Evolutionary conservation across 2,797 vertebrate genomes (phyloP).

Genomic region (Mus caroli): DNA sequence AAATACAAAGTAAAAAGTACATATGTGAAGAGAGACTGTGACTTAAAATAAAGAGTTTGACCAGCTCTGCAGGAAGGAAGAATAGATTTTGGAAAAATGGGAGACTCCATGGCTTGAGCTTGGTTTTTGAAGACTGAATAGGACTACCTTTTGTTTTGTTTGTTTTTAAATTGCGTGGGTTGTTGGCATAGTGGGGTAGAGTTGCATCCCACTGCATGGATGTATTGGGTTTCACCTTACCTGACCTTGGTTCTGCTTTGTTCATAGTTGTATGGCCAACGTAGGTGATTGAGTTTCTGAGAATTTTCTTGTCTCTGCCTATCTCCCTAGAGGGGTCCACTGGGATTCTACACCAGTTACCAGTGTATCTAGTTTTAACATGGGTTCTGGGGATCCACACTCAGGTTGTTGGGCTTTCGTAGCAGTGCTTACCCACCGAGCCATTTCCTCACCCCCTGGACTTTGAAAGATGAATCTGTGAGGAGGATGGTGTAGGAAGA

Average conservation of each 20-base stretch:
- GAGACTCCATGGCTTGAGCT: constrained; percentile 28
- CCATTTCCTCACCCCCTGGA: not conserved
- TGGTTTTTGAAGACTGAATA: not conserved
- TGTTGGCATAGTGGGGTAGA: not conserved
- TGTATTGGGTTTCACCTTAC: not conserved
- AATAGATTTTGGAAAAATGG: constrained; percentile 14
- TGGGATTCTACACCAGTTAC: not conserved
- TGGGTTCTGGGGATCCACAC: not conserved
- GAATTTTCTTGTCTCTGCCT: not conserved
- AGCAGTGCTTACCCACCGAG: not conserved
- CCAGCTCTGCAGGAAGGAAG: not conserved
- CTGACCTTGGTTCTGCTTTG: not conserved
- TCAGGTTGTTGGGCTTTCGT: not conserved
- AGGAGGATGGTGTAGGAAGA: not conserved
- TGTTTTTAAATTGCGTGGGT: not conserved
- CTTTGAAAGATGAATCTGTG: not conserved
- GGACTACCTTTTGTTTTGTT: not conserved
- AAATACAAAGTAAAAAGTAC: not conserved
- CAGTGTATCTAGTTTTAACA: not conserved
- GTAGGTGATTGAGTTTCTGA: not conserved
- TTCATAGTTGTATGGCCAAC: not conserved
- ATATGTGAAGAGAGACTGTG: not conserved
- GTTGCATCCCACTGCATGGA: not conserved
- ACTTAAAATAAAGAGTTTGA: constrained; percentile 15
- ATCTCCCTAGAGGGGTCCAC: not conserved